phyloP scores from a whole-genome alignment of 2,113 vertebrate species.

The Grus americana region DNA sequence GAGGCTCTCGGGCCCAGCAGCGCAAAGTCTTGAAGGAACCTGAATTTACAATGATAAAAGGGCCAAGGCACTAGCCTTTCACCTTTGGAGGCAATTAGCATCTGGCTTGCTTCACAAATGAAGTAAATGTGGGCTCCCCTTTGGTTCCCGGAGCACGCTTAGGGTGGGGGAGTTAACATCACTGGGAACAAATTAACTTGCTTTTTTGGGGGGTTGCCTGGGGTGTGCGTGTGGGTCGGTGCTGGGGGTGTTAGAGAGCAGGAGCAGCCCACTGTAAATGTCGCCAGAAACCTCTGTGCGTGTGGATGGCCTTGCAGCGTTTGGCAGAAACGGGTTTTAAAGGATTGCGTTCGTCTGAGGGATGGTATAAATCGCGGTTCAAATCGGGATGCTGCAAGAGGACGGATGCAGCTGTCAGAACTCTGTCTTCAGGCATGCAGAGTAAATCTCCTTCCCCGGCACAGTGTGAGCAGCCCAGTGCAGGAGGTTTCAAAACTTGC shows the following conservation, averaged over 20 bases:
- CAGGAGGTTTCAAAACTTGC: neutral
- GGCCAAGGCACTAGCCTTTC: slow-evolving; percentile 57
- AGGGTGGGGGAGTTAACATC: slow-evolving; percentile 42
- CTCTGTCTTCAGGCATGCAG: neutral
- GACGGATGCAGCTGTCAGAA: neutral
- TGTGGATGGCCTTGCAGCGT: neutral
- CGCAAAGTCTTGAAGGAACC: slow-evolving; percentile 51
- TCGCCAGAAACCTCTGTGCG: neutral
- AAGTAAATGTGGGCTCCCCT: slow-evolving; percentile 63
- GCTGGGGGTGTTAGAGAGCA: neutral
- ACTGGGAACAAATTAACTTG: neutral
- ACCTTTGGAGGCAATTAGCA: slow-evolving; percentile 66
- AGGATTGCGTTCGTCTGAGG: neutral
- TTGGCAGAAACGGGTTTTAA: neutral
- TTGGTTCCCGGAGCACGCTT: slow-evolving; percentile 58
- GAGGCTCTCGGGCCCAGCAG: slow-evolving; percentile 25
- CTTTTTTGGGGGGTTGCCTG: neutral
- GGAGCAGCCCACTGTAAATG: neutral
- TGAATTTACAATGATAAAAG: slow-evolving; percentile 63
- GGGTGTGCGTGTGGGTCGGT: neutral
- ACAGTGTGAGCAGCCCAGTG: rapidly evolving
- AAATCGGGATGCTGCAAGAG: neutral
- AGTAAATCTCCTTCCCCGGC: neutral
- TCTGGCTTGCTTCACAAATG: slow-evolving; percentile 57
- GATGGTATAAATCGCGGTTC: neutral